phyloP scores from a whole-genome alignment of 1,140 invertebrate genomes.

The Drosophila littoralis region DNA sequence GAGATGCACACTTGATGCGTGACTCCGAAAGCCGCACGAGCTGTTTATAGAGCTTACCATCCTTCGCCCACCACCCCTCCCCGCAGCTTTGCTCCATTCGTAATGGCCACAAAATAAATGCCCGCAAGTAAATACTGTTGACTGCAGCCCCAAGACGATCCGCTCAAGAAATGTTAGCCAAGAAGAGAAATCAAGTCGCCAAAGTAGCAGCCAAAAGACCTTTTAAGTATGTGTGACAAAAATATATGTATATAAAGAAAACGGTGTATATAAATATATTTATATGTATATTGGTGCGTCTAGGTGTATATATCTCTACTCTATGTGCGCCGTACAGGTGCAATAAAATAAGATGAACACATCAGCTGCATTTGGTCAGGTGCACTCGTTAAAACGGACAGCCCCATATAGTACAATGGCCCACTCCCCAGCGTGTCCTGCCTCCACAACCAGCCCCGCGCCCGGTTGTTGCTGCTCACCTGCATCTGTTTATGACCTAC shows the following conservation, averaged over 20 bases:
- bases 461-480: constrained; percentile 42
- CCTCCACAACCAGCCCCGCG: too few relatives aligned
- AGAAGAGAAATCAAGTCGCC: constrained; percentile 46
- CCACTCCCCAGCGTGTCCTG: neutral
- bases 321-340: constrained; percentile 20
- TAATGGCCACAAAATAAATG: constrained; percentile 60
- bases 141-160: constrained; percentile 57
- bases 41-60: constrained; percentile 17
- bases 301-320: constrained; percentile 2
- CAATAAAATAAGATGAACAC: constrained; percentile 56
- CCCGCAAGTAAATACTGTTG: constrained; percentile 68
- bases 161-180: constrained; percentile 22
- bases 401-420: constrained; percentile 28
- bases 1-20: constrained; percentile 32
- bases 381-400: constrained; percentile 69
- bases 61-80: neutral
- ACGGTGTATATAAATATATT: neutral
- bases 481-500: constrained; percentile 78
- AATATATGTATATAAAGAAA: constrained; percentile 44
- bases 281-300: constrained; percentile 1
- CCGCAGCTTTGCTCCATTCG: neutral
- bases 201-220: constrained; percentile 61
- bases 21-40: constrained; percentile 36
- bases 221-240: constrained; percentile 66
- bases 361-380: constrained; percentile 77